Evolutionary conservation across 2,888 invertebrate species (phyloP).

Genomic region (Cerastis leucographa): DNA sequence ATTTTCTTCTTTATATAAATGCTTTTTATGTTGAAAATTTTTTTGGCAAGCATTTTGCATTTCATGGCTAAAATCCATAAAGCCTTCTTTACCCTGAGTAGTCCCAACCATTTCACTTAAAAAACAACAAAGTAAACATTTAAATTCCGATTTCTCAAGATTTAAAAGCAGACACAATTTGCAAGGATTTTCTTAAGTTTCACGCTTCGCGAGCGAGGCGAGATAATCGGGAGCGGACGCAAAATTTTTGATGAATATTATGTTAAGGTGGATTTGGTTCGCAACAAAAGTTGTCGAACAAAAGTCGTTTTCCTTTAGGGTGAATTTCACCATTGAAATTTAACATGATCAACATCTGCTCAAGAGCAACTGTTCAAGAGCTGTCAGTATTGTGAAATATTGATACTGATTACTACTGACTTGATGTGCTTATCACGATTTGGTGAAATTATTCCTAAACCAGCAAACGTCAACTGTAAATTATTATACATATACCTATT

Average conservation of each 20-base stretch:
- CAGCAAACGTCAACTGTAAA: not conserved
- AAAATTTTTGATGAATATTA: conserved; percentile 13
- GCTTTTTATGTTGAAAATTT: not conserved
- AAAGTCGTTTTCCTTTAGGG: not conserved
- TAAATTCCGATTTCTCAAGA: conserved; percentile 56
- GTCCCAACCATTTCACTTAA: conserved; percentile 31
- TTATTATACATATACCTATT: too few species aligned
- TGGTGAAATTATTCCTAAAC: not conserved
- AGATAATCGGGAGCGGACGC: not conserved
- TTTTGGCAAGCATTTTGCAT: not conserved
- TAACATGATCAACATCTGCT: not conserved
- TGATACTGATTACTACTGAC: not conserved
- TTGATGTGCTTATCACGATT: not conserved
- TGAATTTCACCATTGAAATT: not conserved
- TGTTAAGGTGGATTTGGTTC: not conserved
- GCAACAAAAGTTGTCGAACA: not conserved
- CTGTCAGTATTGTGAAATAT: not conserved
- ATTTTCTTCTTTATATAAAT: conserved; percentile 12
- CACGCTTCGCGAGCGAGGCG: conserved; percentile 3
- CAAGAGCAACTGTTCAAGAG: not conserved
- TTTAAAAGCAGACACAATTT: conserved; percentile 47
- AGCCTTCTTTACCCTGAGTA: conserved; percentile 3
- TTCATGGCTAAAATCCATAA: not conserved
- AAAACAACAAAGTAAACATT: conserved; percentile 50
- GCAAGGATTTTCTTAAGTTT: conserved; percentile 24